phyloP scores from a whole-genome alignment of 2,797 vertebrate genomes.

The Spea hammondii region DNA sequence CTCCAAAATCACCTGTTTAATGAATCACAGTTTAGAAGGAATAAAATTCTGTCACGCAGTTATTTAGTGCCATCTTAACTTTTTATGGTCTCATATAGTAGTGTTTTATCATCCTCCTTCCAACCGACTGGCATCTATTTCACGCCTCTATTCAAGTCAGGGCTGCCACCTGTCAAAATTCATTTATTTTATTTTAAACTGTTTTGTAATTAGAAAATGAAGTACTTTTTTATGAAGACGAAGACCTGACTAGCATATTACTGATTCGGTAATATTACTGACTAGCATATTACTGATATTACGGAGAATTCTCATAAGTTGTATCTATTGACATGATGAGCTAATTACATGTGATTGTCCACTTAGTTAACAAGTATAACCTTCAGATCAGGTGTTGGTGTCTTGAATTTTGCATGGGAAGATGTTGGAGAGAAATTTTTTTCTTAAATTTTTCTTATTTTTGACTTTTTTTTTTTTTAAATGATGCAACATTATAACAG shows the following conservation, averaged over 20 bases:
- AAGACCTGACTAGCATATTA: conserved; percentile 60
- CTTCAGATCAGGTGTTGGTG: too few relatives aligned
- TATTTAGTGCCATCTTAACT: conserved; percentile 59
- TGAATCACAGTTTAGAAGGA: conserved; percentile 61
- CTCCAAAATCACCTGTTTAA: conserved; percentile 58
- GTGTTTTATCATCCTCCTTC: conserved; percentile 61
- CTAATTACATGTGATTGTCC: too few relatives aligned
- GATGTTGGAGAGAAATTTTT: too few relatives aligned
- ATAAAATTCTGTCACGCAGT: conserved; percentile 40
- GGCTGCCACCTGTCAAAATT: conserved; percentile 67
- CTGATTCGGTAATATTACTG: too few relatives aligned
- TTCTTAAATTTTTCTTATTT: too few relatives aligned
- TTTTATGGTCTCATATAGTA: conserved; percentile 59
- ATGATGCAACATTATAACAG: too few relatives aligned
- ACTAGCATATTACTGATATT: conserved; percentile 61
- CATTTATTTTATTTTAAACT: conserved; percentile 63
- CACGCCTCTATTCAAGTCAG: conserved; percentile 62
- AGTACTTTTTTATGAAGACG: conserved; percentile 60
- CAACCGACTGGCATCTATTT: conserved; percentile 62
- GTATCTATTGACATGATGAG: too few relatives aligned
- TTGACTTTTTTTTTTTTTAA: too few relatives aligned
- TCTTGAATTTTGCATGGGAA: too few relatives aligned
- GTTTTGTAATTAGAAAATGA: conserved; percentile 76
- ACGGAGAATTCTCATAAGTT: conserved; percentile 47
- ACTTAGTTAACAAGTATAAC: too few relatives aligned